Conservation (phyloP, 2,888 invertebrate species). For the Sabatieria punctata region DNA sequence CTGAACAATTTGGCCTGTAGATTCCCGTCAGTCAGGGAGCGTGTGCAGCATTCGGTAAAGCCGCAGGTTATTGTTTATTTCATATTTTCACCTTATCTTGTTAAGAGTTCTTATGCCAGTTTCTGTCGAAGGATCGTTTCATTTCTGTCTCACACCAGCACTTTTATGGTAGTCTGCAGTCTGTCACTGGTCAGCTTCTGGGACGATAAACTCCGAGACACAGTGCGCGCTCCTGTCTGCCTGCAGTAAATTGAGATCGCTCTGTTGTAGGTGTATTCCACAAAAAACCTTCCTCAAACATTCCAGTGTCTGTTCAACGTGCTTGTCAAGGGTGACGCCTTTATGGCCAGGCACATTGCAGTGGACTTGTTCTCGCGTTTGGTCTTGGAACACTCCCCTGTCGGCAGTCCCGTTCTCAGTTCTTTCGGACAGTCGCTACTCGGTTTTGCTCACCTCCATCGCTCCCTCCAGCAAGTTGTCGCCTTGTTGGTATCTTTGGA, state of each 20-base stretch:
- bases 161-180: conserved; percentile 22
- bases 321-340: conserved; percentile 28
- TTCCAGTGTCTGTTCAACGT: conserved; percentile 36
- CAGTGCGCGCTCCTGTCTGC: conserved; percentile 10
- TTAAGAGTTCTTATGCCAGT: conserved; percentile 16
- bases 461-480: not conserved
- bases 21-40: conserved; percentile 18
- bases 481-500: not conserved
- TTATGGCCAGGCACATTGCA: conserved; percentile 32
- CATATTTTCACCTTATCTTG: too few species aligned
- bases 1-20: conserved; percentile 23
- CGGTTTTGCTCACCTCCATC: not conserved
- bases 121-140: conserved; percentile 17
- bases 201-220: conserved; percentile 18
- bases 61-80: too few species aligned
- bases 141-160: conserved; percentile 17
- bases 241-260: not conserved
- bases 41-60: conserved; percentile 18
- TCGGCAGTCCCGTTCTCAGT: not conserved
- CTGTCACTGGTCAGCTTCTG: conserved; percentile 22
- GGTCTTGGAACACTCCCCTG: conserved; percentile 14
- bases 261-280: conserved; percentile 18
- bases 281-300: conserved; percentile 33
- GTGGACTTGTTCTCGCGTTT: conserved; percentile 34
- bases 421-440: not conserved